Conservation (phyloP, 2,113 vertebrate species). For the Nicator chloris region DNA sequence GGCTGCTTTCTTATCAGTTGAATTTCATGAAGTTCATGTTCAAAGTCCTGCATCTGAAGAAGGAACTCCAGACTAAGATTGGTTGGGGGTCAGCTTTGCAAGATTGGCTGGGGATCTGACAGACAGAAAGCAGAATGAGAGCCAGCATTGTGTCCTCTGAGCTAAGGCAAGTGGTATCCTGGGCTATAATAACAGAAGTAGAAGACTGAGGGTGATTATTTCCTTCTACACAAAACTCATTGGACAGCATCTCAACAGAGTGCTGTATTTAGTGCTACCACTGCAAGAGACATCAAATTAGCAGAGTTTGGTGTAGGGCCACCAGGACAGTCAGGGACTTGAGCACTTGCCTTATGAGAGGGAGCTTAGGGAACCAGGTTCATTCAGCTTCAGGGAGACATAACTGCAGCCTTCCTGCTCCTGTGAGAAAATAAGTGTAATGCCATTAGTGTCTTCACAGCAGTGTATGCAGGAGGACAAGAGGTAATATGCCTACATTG, state of each 20-base stretch:
- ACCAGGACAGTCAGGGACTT: neutral
- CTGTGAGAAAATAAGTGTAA: neutral
- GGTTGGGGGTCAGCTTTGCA: neutral
- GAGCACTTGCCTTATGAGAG: neutral
- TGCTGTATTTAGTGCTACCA: neutral
- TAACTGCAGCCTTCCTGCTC: neutral
- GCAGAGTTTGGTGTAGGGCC: neutral
- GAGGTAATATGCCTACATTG: rapidly evolving
- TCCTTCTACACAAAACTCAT: neutral
- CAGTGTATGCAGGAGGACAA: neutral
- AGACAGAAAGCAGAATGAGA: neutral
- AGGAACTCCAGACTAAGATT: neutral
- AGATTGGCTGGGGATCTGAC: neutral
- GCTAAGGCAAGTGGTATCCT: neutral
- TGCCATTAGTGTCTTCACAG: neutral
- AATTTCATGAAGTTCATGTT: neutral
- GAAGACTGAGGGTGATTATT: neutral
- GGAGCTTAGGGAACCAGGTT: neutral
- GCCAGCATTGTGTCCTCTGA: neutral
- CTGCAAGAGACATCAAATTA: neutral
- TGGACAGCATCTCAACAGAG: neutral
- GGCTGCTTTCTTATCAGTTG: too few species aligned
- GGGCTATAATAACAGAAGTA: neutral
- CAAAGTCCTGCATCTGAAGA: neutral
- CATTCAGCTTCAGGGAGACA: neutral